Conservation (phyloP, 92 coral and sea anemone species). For the Epizoanthus illoricatus region DNA sequence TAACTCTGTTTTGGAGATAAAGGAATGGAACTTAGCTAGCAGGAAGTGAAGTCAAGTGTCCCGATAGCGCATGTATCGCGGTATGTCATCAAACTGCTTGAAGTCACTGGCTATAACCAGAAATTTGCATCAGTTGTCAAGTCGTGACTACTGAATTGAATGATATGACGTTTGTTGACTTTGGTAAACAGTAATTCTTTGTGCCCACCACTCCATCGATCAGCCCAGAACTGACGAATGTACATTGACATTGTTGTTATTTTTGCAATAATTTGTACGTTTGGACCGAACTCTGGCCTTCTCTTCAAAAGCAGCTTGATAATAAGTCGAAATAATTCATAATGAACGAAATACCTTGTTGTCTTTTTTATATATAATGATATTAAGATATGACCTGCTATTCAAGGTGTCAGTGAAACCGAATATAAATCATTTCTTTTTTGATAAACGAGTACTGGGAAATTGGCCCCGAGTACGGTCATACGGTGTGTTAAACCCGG, state of each 20-base stretch:
- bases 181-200: constrained; percentile 27
- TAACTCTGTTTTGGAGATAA: not conserved
- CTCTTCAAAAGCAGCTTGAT: constrained; percentile 3
- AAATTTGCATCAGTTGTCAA: constrained; percentile 28
- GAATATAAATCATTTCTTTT: constrained; percentile 8
- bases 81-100: not conserved
- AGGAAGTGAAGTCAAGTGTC: constrained; percentile 18
- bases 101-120: constrained; percentile 5
- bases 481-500: not conserved
- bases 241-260: not conserved
- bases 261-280: not conserved
- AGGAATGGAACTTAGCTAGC: not conserved
- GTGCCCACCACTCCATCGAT: not conserved
- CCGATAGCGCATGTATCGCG: not conserved
- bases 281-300: not conserved
- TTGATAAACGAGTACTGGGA: constrained; percentile 9
- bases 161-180: constrained; percentile 42
- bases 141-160: constrained; percentile 35
- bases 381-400: not conserved
- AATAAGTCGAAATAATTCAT: not conserved
- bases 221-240: not conserved
- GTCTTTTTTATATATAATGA: not conserved
- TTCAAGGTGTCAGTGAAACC: not conserved
- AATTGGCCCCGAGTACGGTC: not conserved
- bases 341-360: not conserved